Conservation (phyloP, 2,113 vertebrate genomes). For the Oceanodroma tethys region DNA sequence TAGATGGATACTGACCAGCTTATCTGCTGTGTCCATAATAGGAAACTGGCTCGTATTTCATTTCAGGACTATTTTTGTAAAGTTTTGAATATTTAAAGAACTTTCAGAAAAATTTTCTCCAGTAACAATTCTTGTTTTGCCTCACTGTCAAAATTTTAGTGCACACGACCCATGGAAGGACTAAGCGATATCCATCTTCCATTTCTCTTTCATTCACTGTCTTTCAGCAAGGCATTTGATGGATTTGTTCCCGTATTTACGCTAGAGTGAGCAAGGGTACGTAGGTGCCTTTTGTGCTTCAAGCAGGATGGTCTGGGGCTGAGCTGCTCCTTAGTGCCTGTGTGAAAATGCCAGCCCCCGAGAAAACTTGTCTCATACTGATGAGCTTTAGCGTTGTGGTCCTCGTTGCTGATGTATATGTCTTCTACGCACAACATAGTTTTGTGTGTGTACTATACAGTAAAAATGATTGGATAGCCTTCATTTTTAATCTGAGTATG, state of each 20-base stretch:
- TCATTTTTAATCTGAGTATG: not conserved
- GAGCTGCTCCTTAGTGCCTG: not conserved
- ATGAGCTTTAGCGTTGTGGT: not conserved
- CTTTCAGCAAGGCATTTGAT: not conserved
- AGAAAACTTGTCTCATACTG: not conserved
- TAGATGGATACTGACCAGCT: not conserved
- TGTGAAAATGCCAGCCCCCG: not conserved
- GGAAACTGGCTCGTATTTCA: not conserved
- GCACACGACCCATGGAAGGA: not conserved
- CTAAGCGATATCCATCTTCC: not conserved
- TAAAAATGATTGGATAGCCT: not conserved
- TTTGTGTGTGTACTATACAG: not conserved
- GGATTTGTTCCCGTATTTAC: not conserved
- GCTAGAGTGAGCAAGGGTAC: not conserved
- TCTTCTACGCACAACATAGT: not conserved
- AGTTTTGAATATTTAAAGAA: not conserved
- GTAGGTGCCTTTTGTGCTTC: not conserved
- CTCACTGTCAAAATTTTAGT: not conserved
- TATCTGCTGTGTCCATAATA: not conserved
- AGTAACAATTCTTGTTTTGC: not conserved
- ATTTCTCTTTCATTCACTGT: not conserved
- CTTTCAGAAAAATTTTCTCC: not conserved
- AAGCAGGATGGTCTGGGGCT: not conserved
- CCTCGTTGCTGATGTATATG: not conserved
- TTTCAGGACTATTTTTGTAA: not conserved